These are phyloP conservation scores for Erythrolamprus reginae DNA, from an alignment of 2,113 vertebrate species.

Conservation along the genomic window DNA sequence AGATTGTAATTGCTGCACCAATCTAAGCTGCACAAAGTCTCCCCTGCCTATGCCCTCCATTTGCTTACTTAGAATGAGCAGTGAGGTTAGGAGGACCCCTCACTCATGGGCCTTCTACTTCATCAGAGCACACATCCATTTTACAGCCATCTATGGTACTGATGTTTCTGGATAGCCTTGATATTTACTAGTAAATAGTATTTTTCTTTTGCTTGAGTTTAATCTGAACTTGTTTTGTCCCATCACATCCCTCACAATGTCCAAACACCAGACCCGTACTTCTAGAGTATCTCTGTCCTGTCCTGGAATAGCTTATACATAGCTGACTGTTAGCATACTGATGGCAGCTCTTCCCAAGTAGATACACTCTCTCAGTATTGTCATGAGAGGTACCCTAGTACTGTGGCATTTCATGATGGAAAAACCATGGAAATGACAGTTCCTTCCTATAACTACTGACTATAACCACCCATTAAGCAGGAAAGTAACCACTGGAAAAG, in stretches of 20 bases:
- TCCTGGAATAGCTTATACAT: neutral
- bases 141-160: neutral
- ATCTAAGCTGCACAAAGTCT: neutral
- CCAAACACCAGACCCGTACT: neutral
- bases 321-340: neutral
- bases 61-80: too few relatives aligned
- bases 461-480: neutral
- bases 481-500: neutral
- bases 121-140: neutral
- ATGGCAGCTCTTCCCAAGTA: neutral
- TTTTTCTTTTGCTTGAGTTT: neutral
- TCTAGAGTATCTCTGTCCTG: neutral
- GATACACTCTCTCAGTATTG: neutral
- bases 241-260: neutral
- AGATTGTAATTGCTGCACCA: neutral
- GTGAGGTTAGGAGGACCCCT: neutral
- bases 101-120: neutral
- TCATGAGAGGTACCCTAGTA: neutral
- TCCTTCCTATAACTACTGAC: neutral
- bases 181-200: neutral
- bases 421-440: neutral
- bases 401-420: neutral
- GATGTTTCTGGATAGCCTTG: neutral
- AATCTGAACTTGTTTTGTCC: neutral
- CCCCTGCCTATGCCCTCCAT: too few relatives aligned